Percentiles rank a stretch among this genome's conserved stretches.
These are phyloP conservation scores for Saccostrea glomerata DNA, from an alignment of 1,140 invertebrate species.

Conservation along the genomic window DNA sequence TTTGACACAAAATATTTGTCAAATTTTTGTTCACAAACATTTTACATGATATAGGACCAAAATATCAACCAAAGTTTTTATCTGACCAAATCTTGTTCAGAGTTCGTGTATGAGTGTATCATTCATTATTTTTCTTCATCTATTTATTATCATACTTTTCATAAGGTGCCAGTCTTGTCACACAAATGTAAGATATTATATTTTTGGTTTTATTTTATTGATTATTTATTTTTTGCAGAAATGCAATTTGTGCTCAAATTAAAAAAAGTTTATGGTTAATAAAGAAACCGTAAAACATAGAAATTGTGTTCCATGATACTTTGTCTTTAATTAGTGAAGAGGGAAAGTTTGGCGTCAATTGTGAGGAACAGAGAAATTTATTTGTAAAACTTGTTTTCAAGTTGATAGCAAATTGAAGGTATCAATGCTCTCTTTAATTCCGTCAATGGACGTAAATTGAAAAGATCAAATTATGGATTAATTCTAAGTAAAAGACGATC, in stretches of 20 bases:
- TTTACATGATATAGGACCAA: conserved; percentile 17
- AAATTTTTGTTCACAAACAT: conserved; percentile 2
- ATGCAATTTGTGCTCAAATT: conserved; percentile 38
- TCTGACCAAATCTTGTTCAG: neutral
- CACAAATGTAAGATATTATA: conserved; percentile 23
- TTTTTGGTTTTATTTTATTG: conserved; percentile 34
- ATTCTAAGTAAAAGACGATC: no score
- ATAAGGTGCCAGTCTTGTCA: conserved; percentile 21
- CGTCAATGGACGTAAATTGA: no score
- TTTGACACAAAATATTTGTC: conserved; percentile 24
- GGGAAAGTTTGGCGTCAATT: no score
- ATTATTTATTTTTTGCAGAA: conserved; percentile 35
- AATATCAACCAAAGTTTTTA: neutral
- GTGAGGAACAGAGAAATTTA: no score
- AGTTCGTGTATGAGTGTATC: neutral
- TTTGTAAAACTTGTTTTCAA: no score
- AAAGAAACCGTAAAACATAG: neutral
- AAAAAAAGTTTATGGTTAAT: conserved; percentile 21
- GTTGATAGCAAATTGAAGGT: no score
- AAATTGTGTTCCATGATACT: neutral
- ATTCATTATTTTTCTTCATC: neutral
- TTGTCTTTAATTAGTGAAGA: neutral
- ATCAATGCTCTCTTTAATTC: no score
- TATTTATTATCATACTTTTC: conserved; percentile 18
- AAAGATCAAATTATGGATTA: no score